Evolutionary conservation across 2,113 vertebrate genomes (phyloP), one percentile per base, ranked within the genome.

Genomic region (Ictalurus furcatus): DNA sequence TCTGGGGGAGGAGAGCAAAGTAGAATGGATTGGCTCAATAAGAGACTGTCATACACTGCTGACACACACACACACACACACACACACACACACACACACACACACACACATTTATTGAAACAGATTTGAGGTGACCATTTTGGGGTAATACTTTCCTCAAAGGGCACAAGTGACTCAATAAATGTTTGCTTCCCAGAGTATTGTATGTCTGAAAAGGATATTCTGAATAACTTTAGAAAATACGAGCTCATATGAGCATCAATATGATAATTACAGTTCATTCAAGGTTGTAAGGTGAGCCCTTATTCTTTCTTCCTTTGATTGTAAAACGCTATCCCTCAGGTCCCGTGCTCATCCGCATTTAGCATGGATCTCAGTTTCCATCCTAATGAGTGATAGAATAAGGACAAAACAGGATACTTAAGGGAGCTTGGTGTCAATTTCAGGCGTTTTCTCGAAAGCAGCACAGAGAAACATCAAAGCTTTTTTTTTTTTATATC

Each of bases 381-480:
- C 91, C 93, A 92, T 92, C 84, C 88, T 90, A 79, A 85, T 90
- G 91, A 93, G 90, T 92, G 94, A 94, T 87, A 92, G 94, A 94
- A 94, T 94, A 79, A 90, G 93, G 93, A 94, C 93, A 93, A 92
- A 94, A 92, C 85, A 89, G 88, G 90, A 91, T 90, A 93, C 92
- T 93, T 94, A 90, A 28, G 71, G 91, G 90, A 93, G 91, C 91
- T 92, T 95, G 90, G 94, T 93, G 93, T 93, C 90, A 94, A 94
- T 94, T 95, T 95, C 92, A 93, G 92, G 93, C 92, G 92, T 90
- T 92, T 91, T 90, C 89, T 80, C 23, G 28, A 84, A 90, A 85
- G 89, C 92, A 91, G 93, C 85, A 25, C 90, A 94, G 93, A 92
- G 90, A 84, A 78, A 79, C 80, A 58, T 86, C 67, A 84, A 81